Evolutionary conservation across 2,888 invertebrate genomes (phyloP), one percentile per base, ranked within the genome.

Genomic region (Melangyna quadrimaculata): DNA sequence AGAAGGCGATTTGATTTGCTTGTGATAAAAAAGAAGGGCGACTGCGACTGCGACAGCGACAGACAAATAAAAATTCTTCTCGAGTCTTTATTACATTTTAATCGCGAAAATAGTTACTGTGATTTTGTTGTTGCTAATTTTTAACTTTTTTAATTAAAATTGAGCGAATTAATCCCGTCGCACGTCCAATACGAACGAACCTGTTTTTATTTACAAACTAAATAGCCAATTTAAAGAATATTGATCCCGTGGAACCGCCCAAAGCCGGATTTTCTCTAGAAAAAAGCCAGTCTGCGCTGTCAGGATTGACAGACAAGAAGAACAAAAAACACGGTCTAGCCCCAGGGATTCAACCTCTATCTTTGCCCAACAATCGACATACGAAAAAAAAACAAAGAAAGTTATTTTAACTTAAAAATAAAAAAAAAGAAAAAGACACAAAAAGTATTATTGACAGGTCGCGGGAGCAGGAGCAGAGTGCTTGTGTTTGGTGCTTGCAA

Each of bases 171-270:
- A 32, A 45, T 29, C 32, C 8, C 45, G 19, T 45, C 24, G 12
- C 45, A 53, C 72, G 61, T 77, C 48, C 53, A 77, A 19, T 35
- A 59, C 43, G 53, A 55, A 48, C 43, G 29, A 69, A 59, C 29
- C 3, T 53, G n/a, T 29, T 65, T 59, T 51, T 53, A 57, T 70
- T 61, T 19, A n/a, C 19, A 45, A 59, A 22, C 19, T 19, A 61
- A 45, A 67, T 27, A 29, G 65, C 72, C 75, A 73, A 72, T 77
- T 77, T 37, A 53, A 71, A 45, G 43, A 72, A 59, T 74, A 19
- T 65, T 48, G 61, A 84, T 72, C 51, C 53, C 80, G 79, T 84
- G 84, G 84, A 80, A 84, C 84, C 84, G 84, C 84, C 84, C 84
- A 75, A 79, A 80, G 72, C 75, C 75, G 75, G 72, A 71, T 77